Evolutionary conservation across 2,888 invertebrate species (phyloP), one percentile per base, ranked within the genome.

Genomic region (Andrena minutula): DNA sequence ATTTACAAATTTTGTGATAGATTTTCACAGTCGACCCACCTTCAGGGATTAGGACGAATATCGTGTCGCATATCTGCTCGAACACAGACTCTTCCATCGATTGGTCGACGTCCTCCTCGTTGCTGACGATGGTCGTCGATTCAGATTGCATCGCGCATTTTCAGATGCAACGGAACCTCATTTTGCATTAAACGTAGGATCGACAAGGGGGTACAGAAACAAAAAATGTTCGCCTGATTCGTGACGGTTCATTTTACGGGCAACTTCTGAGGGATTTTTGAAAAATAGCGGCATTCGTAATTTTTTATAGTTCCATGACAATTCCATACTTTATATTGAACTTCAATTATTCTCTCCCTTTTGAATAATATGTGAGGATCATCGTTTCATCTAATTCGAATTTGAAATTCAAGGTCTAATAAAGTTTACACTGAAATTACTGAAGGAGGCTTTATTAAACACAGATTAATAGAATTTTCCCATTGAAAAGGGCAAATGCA

Each of bases 31-130:
- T 78, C 6, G 12, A 64, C 70, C 64, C 70, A 89, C 89, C 89
- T 86, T 88, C 88, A 7, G 89, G 89, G 64, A 89, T 89, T 41
- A 89, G 63, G 30, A 82, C 82, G 60, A 88, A 89, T 86, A 89
- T 89, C n/a, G 88, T 86, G 61, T 89, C 89, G 64, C 89, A 89
- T 77, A 89, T 88, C 74, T 89, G 88, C 77, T 89, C 89, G 65
- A 86, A 86, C 47, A 79, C 80, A 66, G 84, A 78, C 56, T 89
- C 88, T 56, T 89, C 89, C 85, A 88, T 82, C 61, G 35, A 75
- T 51, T 86, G 79, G 28, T 71, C 56, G 20, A 56, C 58, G 51
- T 65, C 51, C 28, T 70, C 69, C 30, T 79, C 71, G 73, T 72
- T 65, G 49, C 3, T 82, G 51, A 58, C 61, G 56, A 78, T 84